Evolutionary conservation across 2,888 invertebrate genomes (phyloP).

Genomic region (Athrips mouffetella): DNA sequence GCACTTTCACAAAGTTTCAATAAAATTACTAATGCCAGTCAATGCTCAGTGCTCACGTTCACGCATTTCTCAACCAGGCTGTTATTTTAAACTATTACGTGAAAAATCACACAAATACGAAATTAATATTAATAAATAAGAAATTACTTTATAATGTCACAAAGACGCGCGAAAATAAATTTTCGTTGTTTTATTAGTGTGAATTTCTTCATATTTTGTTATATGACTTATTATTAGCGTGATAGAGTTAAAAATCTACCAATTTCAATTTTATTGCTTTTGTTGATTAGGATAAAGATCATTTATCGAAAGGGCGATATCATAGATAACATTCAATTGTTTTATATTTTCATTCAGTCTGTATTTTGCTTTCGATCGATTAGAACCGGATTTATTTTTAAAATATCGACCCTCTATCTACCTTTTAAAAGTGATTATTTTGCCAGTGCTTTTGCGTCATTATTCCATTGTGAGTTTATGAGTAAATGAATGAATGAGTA

Average conservation of each 20-base stretch:
- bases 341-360: neutral
- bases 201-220: neutral
- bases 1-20: conserved; percentile 10
- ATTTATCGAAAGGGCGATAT: neutral
- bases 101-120: too few relatives aligned
- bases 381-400: too few relatives aligned
- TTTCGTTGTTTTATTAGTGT: too few relatives aligned
- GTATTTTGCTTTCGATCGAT: neutral
- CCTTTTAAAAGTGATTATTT: too few relatives aligned
- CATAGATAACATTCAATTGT: neutral
- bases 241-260: neutral
- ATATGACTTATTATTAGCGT: neutral
- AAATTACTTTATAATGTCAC: too few relatives aligned
- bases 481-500: too few relatives aligned
- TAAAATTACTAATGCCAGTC: conserved; percentile 7
- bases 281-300: conserved; percentile 2
- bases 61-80: neutral
- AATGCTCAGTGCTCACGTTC: neutral
- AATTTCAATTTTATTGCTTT: neutral
- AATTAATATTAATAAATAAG: too few relatives aligned
- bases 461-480: too few relatives aligned
- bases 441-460: too few relatives aligned
- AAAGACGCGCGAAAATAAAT: too few relatives aligned
- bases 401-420: too few relatives aligned
- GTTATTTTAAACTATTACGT: too few relatives aligned